These are phyloP conservation scores for Parus major DNA, from an alignment of 2,113 vertebrate genomes.

Conservation along the genomic window DNA sequence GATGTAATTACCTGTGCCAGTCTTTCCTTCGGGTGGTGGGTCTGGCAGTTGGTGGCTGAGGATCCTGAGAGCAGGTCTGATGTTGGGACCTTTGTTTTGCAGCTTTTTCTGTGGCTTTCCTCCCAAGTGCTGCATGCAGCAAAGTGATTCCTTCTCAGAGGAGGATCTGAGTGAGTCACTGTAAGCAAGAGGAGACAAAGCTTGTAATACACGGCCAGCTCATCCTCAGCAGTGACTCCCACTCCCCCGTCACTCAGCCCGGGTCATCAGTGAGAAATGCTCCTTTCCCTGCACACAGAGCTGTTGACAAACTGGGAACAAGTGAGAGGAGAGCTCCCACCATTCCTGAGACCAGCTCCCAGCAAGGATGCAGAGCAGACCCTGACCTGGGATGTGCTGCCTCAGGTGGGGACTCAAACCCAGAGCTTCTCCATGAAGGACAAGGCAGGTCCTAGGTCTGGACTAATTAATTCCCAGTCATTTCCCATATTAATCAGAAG, in stretches of 20 bases:
- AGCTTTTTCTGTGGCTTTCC: slow-evolving; percentile 22
- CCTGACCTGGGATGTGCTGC: background rate
- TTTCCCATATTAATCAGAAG: background rate
- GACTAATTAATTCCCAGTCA: background rate
- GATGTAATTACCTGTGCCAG: slow-evolving; percentile 39
- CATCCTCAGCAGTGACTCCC: slow-evolving; percentile 42
- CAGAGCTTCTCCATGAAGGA: background rate
- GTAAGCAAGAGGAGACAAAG: slow-evolving; percentile 26
- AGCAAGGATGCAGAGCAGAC: background rate
- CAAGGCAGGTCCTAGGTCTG: background rate
- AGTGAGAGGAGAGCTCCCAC: background rate
- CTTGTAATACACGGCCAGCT: background rate
- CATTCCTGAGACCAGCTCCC: background rate
- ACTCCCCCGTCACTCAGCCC: background rate
- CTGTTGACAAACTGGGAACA: background rate
- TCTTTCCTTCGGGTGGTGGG: background rate
- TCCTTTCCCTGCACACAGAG: background rate
- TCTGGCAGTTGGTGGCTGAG: background rate
- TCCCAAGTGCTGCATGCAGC: background rate
- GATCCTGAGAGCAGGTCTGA: background rate
- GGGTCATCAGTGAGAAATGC: background rate
- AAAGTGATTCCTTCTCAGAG: slow-evolving; percentile 52
- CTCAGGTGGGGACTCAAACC: background rate
- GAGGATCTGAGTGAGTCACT: slow-evolving; percentile 64
- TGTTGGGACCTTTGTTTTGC: background rate